phyloP scores from a whole-genome alignment of 2,888 invertebrate species.

The Gymnocheta viridis region DNA sequence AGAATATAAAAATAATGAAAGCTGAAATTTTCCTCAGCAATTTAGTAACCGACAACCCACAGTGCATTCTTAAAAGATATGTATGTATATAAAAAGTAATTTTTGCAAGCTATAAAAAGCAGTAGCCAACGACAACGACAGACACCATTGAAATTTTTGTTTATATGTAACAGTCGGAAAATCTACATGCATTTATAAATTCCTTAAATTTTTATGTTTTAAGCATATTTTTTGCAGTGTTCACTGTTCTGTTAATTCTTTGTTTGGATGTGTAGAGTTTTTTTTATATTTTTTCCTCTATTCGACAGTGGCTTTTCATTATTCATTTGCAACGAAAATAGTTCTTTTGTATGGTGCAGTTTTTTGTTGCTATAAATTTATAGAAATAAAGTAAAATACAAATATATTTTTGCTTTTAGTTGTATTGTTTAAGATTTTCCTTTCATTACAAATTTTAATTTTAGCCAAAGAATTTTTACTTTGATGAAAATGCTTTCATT shows the following conservation, averaged over 20 bases:
- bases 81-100: no score
- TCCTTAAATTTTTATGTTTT: background rate
- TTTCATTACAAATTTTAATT: constrained; percentile 22
- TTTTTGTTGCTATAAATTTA: constrained; percentile 6
- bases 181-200: background rate
- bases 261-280: background rate
- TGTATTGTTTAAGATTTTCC: constrained; percentile 14
- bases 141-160: background rate
- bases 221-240: background rate
- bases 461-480: constrained; percentile 33
- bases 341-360: constrained; percentile 5
- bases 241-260: constrained; percentile 14
- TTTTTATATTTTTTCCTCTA: background rate
- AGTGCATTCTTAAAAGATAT: no score
- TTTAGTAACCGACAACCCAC: no score
- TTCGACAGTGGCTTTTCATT: background rate
- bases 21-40: no score
- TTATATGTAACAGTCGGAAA: background rate
- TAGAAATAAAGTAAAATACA: background rate
- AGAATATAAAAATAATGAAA: no score
- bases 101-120: background rate
- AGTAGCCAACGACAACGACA: constrained; percentile 17
- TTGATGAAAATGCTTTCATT: constrained; percentile 38
- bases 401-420: background rate
- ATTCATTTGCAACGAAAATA: background rate